Evolutionary conservation across 2,888 invertebrate species (phyloP).

Genomic region (Romanomermis culicivorax): DNA sequence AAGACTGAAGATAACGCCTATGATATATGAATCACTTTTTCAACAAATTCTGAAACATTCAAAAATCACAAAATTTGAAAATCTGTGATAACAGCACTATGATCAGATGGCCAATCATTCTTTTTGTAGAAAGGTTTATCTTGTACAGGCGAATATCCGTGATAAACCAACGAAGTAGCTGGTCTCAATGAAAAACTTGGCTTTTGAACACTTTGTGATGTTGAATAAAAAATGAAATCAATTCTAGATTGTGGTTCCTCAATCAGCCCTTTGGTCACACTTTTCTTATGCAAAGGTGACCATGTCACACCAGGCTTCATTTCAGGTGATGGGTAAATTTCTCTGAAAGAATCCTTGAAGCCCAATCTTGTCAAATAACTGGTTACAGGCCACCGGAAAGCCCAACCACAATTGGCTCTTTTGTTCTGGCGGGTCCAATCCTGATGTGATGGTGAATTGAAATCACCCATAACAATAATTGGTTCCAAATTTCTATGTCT

Average conservation of each 20-base stretch:
- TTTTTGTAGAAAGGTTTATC: neutral
- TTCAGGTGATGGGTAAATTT: conserved; percentile 6
- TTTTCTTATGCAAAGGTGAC: conserved; percentile 8
- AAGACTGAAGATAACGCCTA: too few species aligned
- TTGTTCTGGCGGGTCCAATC: conserved; percentile 6
- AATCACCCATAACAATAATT: conserved; percentile 7
- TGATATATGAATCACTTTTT: too few species aligned
- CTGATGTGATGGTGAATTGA: conserved; percentile 10
- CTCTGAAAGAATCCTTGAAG: conserved; percentile 5
- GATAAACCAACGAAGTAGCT: neutral
- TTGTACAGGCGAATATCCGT: neutral
- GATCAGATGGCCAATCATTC: conserved; percentile 9
- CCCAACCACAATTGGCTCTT: conserved; percentile 7
- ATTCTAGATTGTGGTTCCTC: conserved; percentile 9
- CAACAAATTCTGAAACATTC: too few species aligned
- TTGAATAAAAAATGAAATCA: conserved; percentile 8
- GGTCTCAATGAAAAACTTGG: too few species aligned
- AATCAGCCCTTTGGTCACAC: conserved; percentile 4
- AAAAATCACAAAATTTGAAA: too few species aligned
- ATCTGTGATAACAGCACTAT: conserved; percentile 5
- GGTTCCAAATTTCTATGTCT: neutral
- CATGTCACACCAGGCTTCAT: conserved; percentile 4
- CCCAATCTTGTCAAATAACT: neutral
- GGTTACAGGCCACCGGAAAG: conserved; percentile 9
- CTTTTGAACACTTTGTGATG: too few species aligned